Base-by-base conservation (phyloP, 2,888 invertebrate species). In the Sinodicranocentrus sp. region DNA sequence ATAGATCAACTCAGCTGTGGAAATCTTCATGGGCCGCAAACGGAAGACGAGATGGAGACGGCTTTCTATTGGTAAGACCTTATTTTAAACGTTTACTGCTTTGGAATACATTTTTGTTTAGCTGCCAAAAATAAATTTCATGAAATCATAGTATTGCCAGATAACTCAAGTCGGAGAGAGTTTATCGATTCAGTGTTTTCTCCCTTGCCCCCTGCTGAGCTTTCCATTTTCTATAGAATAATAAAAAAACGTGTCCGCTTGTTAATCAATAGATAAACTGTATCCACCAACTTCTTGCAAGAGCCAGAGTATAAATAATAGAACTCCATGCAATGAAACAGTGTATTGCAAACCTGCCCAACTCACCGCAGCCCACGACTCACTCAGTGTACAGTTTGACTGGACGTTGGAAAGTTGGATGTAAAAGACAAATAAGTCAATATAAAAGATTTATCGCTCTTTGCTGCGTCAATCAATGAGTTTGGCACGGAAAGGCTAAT, bases 31-130 rank as follows among this genome's bases (percentile, higher is more conserved):
- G 88, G 88, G 88, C 86, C 88, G 88, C 72, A 88, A 88, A 88
- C 84, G 88, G 87, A 88, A 88, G 86, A 88, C 88, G 84, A 88
- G 88, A 88, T 88, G 88, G 88, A 88, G 88, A 87, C 84, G 88
- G 68, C 88, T 88, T 87, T 88, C 88, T 79, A 88, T 88, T 75
- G 88, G 88, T 88, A 86, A 88, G 88, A 13, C 1, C 15, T 48
- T 48, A 48, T 48, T 57, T 57, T 17, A n/a, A n/a, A n/a, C n/a
- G n/a, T n/a, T n/a, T n/a, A n/a, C n/a, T n/a, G n/a, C n/a, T n/a
- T n/a, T n/a, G n/a, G n/a, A n/a, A n/a, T n/a, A n/a, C n/a, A n/a
- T n/a, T n/a, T n/a, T n/a, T n/a, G n/a, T n/a, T n/a, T n/a, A n/a
- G n/a, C n/a, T n/a, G n/a, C n/a, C n/a, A n/a, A n/a, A n/a, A n/a